Evolutionary conservation across 1,140 invertebrate genomes (phyloP).

Genomic region (Ectropis grisescens): DNA sequence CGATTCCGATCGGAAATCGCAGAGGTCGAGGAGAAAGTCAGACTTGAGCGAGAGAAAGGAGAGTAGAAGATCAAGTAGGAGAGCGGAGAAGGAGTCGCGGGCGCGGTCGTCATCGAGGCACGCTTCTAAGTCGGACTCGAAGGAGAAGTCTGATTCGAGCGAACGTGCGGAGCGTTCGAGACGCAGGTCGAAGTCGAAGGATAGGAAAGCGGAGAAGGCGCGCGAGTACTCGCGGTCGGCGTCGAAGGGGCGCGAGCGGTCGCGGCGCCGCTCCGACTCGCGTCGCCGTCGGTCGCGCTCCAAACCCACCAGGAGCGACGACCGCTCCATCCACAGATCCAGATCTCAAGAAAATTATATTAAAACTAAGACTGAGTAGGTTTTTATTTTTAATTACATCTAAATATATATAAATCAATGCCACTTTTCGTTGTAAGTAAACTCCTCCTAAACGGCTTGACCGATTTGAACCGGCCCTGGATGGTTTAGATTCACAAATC

Average conservation of each 20-base stretch:
- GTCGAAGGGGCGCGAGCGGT: constrained; percentile 27
- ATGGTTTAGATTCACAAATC: too few species aligned
- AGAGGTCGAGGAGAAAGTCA: constrained; percentile 37
- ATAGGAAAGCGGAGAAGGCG: constrained; percentile 32
- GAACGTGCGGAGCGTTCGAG: constrained; percentile 30
- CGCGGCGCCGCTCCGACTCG: constrained; percentile 20
- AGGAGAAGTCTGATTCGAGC: constrained; percentile 37
- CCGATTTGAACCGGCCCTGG: too few species aligned
- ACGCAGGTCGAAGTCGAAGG: constrained; percentile 35
- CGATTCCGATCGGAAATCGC: constrained; percentile 36
- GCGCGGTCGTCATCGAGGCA: constrained; percentile 39
- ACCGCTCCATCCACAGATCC: constrained; percentile 39
- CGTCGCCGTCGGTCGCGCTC: constrained; percentile 23
- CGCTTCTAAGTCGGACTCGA: constrained; percentile 27
- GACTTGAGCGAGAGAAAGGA: constrained; percentile 35
- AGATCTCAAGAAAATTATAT: constrained; percentile 44
- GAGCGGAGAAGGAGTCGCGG: constrained; percentile 29
- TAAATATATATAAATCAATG: too few species aligned
- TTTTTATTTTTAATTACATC: constrained; percentile 2
- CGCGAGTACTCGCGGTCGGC: constrained; percentile 36
- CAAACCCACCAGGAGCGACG: constrained; percentile 24
- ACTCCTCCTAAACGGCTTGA: too few species aligned
- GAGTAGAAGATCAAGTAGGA: constrained; percentile 24
- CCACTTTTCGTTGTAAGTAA: too few species aligned
- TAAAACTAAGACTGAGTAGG: constrained; percentile 56